Conservation (phyloP, 2,797 vertebrate species). For the Anomalospiza imberbis region DNA sequence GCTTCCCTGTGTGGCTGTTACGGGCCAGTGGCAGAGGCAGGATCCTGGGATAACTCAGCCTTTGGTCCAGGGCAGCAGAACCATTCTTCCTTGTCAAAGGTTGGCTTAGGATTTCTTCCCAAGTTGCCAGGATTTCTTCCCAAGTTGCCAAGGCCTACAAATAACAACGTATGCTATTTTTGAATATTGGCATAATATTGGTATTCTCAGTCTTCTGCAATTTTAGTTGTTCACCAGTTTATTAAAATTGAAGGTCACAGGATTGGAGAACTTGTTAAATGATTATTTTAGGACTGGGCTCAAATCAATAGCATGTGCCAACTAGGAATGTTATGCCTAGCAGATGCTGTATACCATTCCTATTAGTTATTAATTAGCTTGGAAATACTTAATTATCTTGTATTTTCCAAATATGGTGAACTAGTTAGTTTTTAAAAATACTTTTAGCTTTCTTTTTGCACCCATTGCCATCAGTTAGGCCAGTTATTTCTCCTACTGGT, state of each 20-base stretch:
- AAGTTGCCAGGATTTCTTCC: background rate
- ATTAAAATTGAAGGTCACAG: background rate
- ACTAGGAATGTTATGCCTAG: background rate
- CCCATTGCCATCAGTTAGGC: background rate
- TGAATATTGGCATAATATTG: background rate
- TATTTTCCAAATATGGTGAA: background rate
- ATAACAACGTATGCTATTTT: background rate
- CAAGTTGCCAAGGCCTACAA: background rate
- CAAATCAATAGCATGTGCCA: background rate
- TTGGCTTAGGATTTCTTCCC: background rate
- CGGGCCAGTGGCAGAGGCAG: background rate
- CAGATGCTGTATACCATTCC: constrained; percentile 5
- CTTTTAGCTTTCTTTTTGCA: background rate
- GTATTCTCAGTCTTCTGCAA: background rate
- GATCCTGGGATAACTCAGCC: background rate
- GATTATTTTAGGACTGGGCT: background rate
- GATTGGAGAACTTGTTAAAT: background rate
- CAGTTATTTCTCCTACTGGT: background rate
- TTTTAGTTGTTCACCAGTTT: background rate
- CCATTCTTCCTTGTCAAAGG: background rate
- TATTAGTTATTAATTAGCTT: constrained; percentile 35
- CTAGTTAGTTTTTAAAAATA: background rate
- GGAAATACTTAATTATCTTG: background rate
- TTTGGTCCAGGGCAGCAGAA: background rate
- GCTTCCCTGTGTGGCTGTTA: background rate